Evolutionary conservation across 2,888 invertebrate species (phyloP).

Genomic region (Carcina quercana): DNA sequence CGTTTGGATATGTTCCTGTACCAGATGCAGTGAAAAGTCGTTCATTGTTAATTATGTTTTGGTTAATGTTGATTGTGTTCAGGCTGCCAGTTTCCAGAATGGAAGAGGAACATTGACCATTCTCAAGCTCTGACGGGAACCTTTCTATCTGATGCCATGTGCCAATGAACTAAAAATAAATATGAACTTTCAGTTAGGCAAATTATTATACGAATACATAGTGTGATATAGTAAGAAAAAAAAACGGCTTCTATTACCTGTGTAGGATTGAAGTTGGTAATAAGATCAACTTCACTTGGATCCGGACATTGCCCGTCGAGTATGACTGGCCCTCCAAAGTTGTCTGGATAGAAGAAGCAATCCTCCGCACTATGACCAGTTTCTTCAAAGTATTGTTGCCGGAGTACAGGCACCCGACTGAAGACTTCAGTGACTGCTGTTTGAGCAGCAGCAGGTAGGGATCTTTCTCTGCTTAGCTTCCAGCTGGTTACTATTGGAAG

Average conservation of each 20-base stretch:
- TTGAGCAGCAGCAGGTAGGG: conserved; percentile 21
- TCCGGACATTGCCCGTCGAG: conserved; percentile 42
- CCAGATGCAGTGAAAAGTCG: conserved; percentile 22
- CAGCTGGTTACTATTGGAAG: conserved; percentile 34
- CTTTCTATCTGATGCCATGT: conserved; percentile 51
- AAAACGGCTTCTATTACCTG: conserved; percentile 27
- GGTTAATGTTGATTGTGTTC: conserved; percentile 26
- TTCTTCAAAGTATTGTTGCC: conserved; percentile 34
- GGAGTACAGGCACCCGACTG: conserved; percentile 35
- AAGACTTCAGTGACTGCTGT: conserved; percentile 30
- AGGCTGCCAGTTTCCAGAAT: conserved; percentile 17
- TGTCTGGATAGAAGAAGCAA: conserved; percentile 59
- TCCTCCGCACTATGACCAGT: conserved; percentile 36
- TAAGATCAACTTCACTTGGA: conserved; percentile 22
- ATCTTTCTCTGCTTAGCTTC: conserved; percentile 47
- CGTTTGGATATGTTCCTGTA: conserved; percentile 21
- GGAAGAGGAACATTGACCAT: conserved; percentile 39
- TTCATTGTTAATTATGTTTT: conserved; percentile 37
- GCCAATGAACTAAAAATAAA: conserved; percentile 43
- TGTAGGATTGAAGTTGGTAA: conserved; percentile 31
- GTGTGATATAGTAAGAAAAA: too few species aligned
- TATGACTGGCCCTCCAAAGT: conserved; percentile 46
- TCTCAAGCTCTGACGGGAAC: conserved; percentile 49
- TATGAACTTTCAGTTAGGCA: background rate
- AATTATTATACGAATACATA: conserved; percentile 2